phyloP scores from a whole-genome alignment of 2,797 vertebrate genomes.

The Acrossocheilus fasciatus region DNA sequence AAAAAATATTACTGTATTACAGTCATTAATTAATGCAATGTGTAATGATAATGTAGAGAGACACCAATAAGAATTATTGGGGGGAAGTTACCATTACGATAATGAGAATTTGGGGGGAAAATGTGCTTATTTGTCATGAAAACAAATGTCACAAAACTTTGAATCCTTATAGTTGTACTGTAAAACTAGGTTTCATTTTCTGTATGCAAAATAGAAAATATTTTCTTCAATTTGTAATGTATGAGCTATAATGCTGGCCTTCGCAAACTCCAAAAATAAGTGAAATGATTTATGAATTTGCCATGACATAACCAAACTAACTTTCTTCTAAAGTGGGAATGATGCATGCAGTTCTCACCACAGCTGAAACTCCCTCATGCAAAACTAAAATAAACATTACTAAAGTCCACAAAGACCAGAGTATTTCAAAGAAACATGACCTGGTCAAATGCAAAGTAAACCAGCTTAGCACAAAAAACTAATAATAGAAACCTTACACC shows the following conservation, averaged over 20 bases:
- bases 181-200: not conserved
- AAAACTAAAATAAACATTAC: constrained; percentile 39
- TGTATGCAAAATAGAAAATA: not conserved
- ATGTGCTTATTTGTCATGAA: not conserved
- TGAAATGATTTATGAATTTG: not conserved
- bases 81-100: not conserved
- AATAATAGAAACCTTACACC: constrained; percentile 30
- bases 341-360: constrained; percentile 25
- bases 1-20: not conserved
- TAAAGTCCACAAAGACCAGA: constrained; percentile 15
- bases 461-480: constrained; percentile 18
- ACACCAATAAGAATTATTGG: not conserved
- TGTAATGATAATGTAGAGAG: not conserved
- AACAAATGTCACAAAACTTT: not conserved
- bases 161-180: not conserved
- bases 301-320: not conserved
- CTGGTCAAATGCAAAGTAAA: constrained; percentile 2
- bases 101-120: not conserved
- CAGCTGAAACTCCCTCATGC: constrained; percentile 31
- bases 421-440: constrained; percentile 8
- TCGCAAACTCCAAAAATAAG: not conserved
- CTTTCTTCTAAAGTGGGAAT: constrained; percentile 24
- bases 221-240: not conserved
- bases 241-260: not conserved
- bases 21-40: not conserved